Base-by-base conservation (phyloP, 2,888 invertebrate genomes). In the Teleiodes luculella region DNA sequence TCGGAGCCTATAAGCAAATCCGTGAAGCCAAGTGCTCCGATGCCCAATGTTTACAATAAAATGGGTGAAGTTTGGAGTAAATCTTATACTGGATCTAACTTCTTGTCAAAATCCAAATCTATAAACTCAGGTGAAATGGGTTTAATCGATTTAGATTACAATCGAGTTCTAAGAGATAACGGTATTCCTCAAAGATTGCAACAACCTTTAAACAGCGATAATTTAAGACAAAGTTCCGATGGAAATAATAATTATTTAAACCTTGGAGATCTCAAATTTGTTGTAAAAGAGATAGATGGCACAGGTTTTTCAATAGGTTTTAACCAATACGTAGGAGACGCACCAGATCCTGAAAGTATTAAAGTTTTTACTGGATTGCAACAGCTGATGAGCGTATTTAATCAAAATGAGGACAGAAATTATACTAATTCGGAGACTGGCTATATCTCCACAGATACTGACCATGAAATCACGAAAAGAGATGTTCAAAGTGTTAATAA, bases 221-320 rank as follows among this genome's bases (percentile, higher is more conserved):
- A 57, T 1, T 66, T 66, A 39, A 68, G 67, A 10, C 37, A 50
- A 28, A 66, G 70, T 53, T 59, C 53, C 2, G 48, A 58, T 18
- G 62, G 64, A 31, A 48, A 65, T 0, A 68, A 72, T 30, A 57
- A 66, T 0, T 66, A 61, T 47, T 66, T 68, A 4, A 73, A 81
- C 63, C 45, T 73, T n/a, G 77, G 74, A 0, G 78, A 84, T 53
- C 59, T 78, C 7, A 82, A 81, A 16, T 78, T 82, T 46, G 64
- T 78, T 13, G 61, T 87, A 1, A 85, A 83, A 69, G 76, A 85
- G 43, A 73, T 88, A 13, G 83, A 78, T 56, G 85, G 83, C 0
- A 74, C 83, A 31, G 88, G 88, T 0, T 79, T 86, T 51, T 75
- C 86, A 1, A 69, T 88, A 14, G 87, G 87, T 1, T 80, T 83